Percentiles rank a stretch among this genome's conserved stretches.
phyloP scores from a whole-genome alignment of 2,113 vertebrate species.

The Semnopithecus entellus region DNA sequence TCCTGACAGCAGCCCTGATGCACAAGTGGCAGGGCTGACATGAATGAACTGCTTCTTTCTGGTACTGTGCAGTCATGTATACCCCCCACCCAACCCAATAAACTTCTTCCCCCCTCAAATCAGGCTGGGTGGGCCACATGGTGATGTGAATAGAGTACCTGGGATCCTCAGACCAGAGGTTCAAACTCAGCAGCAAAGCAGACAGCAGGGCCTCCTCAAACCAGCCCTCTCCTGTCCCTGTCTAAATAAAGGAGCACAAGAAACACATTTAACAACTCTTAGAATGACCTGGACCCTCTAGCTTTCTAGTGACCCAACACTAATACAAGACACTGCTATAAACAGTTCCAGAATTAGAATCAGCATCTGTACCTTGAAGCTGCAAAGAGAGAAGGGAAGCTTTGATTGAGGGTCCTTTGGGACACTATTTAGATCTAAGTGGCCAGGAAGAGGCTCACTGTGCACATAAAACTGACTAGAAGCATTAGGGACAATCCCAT shows the following conservation, averaged over 20 bases:
- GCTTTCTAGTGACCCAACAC: constrained; percentile 21
- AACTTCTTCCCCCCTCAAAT: neutral
- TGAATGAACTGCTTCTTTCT: neutral
- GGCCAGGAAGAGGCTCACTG: neutral
- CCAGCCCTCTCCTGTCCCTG: neutral
- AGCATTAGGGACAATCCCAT: neutral
- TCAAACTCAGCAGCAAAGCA: neutral
- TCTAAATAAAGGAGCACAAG: constrained; percentile 1
- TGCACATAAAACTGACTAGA: neutral
- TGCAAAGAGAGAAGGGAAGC: neutral
- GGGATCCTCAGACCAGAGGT: neutral
- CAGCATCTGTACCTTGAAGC: neutral
- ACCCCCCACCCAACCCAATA: no score
- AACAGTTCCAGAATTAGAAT: constrained; percentile 45
- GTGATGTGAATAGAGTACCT: neutral
- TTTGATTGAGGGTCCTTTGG: neutral
- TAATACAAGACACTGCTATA: neutral
- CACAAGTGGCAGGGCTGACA: no score
- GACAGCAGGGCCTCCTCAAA: constrained; percentile 2
- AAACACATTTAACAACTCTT: neutral
- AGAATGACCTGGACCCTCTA: neutral
- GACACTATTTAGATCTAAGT: constrained; percentile 27
- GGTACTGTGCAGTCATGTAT: no score
- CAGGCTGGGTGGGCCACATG: neutral
- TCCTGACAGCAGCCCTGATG: neutral